Evolutionary conservation across 2,113 vertebrate species (phyloP), one percentile per base, ranked within the genome.

Genomic region (Athene cunicularia): DNA sequence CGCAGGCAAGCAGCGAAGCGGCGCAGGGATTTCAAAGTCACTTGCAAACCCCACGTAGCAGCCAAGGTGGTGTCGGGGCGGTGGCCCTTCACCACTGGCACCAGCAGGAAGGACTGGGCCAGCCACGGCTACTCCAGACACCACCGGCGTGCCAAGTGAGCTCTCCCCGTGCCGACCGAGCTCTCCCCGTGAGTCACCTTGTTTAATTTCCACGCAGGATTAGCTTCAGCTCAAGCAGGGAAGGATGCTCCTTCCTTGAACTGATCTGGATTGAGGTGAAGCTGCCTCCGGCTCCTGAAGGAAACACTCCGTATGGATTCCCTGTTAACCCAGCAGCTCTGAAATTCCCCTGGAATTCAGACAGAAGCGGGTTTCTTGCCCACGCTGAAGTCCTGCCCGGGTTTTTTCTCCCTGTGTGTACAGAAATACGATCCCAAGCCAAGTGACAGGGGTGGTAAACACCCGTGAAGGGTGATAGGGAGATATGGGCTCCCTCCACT

Each of bases 1-100:
- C 2, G 0, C 43, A 18, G 60, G 23, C 5, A 0, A 62, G 33
- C 27, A 33, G 55, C 1, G 2, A 79, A 55, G 74, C 1, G 3
- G 58, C 0, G 3, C 5, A 19, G 13, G 52, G 66, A n/a, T 66
- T 37, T 71, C 27, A 5, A 11, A 76, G 24, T 20, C 4, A 2
- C 13, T 17, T 28, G 58, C 15, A 72, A 82, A 64, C 18, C 32
- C 18, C 17, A 4, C 1, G 9, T 5, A 37, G 58, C 50, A 52
- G 52, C 58, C 2, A 60, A 45, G 45, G 21, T 27, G 27, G 41
- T 24, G 27, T 62, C 3, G 1, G 55, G 2, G 23, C 0, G 21
- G 18, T 3, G 76, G n/a, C 68, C 18, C 43, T 58, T 58, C 90
- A 22, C 19, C 3, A 4, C 7, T 4, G 11, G n/a, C 1, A 12